Evolutionary conservation across 2,797 vertebrate species (phyloP).

Genomic region (Garrulus glandarius): DNA sequence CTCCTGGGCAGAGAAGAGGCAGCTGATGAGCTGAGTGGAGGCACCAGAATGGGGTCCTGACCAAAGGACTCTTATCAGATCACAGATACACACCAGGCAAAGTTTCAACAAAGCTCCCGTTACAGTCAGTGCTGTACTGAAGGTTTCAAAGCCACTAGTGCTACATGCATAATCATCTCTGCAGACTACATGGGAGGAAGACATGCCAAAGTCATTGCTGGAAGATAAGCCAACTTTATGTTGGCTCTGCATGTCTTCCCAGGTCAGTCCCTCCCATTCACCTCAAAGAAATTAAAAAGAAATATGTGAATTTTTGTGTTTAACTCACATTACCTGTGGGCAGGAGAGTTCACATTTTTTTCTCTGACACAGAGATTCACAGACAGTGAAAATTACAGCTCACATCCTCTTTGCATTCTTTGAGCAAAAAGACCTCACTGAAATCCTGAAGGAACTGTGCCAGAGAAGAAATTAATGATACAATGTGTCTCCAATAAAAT

Average conservation of each 20-base stretch:
- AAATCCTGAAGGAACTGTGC: background rate
- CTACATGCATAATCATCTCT: background rate
- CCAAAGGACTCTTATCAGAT: background rate
- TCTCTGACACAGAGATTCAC: background rate
- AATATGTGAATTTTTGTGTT: background rate
- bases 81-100: background rate
- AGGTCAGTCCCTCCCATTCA: background rate
- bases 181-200: background rate
- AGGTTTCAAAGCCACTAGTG: background rate
- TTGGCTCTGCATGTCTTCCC: background rate
- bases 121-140: background rate
- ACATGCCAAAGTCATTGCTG: background rate
- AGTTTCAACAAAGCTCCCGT: background rate
- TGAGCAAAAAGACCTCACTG: background rate
- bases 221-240: background rate
- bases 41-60: background rate
- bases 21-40: background rate
- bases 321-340: background rate
- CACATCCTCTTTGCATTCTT: background rate
- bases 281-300: conserved; percentile 7
- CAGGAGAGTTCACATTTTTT: background rate
- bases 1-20: background rate
- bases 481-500: conserved; percentile 3
- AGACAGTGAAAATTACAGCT: conserved; percentile 21
- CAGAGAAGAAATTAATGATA: conserved; percentile 32